A percentile compares a stretch with the other conserved stretches of the same genome.
phyloP scores from a whole-genome alignment of 2,113 vertebrate genomes.

The Psophia crepitans region DNA sequence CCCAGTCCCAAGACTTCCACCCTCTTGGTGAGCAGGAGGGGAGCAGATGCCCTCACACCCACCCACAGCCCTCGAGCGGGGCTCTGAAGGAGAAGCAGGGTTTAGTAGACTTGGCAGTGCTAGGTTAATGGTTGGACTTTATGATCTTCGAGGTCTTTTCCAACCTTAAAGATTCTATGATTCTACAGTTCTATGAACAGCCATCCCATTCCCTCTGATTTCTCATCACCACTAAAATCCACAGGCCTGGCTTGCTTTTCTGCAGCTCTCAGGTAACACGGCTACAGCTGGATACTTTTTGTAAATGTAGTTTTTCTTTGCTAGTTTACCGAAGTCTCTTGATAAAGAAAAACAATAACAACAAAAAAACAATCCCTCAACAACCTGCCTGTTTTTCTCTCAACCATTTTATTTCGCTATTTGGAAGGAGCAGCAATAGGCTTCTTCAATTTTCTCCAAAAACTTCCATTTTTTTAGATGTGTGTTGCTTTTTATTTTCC shows the following conservation, averaged over 20 bases:
- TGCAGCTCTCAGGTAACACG: not conserved
- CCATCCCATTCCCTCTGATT: not conserved
- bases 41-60: not conserved
- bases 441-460: no score
- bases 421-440: not conserved
- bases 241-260: not conserved
- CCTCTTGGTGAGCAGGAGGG: not conserved
- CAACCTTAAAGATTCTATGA: no score
- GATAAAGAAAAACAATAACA: not conserved
- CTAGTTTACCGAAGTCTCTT: not conserved
- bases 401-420: not conserved
- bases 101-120: no score
- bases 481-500: not conserved
- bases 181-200: no score
- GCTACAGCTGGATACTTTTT: not conserved
- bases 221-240: fast-evolving
- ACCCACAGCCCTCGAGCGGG: not conserved
- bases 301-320: not conserved
- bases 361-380: not conserved
- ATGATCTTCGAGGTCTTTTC: no score
- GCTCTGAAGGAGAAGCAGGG: not conserved
- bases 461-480: not conserved
- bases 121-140: no score
- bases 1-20: not conserved
- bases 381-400: not conserved